A percentile compares a stretch with the other conserved stretches of the same genome.
phyloP scores from a whole-genome alignment of 92 coral and sea anemone genomes.

The Siderastrea siderea region DNA sequence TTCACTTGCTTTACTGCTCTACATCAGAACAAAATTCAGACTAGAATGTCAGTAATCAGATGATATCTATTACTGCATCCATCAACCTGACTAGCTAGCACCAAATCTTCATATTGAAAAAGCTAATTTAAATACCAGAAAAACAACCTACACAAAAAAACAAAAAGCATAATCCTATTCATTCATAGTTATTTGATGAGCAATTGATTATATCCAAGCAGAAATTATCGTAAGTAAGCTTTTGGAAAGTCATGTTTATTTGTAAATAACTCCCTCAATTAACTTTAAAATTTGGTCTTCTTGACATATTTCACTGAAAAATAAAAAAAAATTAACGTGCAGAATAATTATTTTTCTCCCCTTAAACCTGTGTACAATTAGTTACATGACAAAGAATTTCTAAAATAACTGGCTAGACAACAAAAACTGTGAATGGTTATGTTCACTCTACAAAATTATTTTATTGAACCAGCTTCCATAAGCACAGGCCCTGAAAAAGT shows the following conservation, averaged over 20 bases:
- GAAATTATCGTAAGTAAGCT: not conserved
- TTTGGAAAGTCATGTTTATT: too few relatives aligned
- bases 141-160: constrained; percentile 12
- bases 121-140: not conserved
- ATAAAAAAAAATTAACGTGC: not conserved
- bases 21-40: not conserved
- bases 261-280: too few relatives aligned
- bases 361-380: too few relatives aligned
- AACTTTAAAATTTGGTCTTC: not conserved
- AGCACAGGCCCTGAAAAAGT: not conserved
- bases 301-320: not conserved
- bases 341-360: too few relatives aligned
- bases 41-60: not conserved
- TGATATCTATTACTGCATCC: too few relatives aligned
- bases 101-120: not conserved
- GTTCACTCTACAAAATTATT: too few relatives aligned
- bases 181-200: too few relatives aligned
- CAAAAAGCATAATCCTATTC: not conserved
- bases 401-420: not conserved
- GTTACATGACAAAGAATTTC: too few relatives aligned
- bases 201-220: too few relatives aligned
- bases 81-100: too few relatives aligned
- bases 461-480: not conserved
- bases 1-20: not conserved
- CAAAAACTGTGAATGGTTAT: not conserved